Conservation (phyloP, 2,113 vertebrate genomes). For the Dromas ardeola region DNA sequence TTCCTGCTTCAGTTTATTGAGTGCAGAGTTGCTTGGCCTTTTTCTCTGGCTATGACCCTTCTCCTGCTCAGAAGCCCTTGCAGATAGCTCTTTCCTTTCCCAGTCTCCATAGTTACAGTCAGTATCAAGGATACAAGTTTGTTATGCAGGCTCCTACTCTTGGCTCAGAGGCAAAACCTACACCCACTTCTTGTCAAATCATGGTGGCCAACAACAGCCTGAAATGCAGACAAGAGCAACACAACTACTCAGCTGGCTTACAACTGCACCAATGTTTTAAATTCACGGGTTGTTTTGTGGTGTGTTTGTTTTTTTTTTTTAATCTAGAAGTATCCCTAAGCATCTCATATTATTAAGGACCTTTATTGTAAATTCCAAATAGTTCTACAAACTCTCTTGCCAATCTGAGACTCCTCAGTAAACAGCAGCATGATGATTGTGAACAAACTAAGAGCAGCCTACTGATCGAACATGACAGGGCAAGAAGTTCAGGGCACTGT, state of each 20-base stretch:
- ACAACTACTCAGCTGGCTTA: background rate
- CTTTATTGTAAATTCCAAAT: background rate
- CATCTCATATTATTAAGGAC: background rate
- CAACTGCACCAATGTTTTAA: background rate
- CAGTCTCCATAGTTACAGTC: background rate
- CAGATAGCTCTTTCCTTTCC: background rate
- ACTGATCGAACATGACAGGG: rapidly evolving
- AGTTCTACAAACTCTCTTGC: background rate
- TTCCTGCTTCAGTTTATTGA: slow-evolving; percentile 58
- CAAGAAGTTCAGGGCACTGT: background rate
- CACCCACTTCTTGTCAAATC: background rate
- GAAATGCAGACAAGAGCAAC: background rate
- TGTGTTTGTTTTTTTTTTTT: background rate
- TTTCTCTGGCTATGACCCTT: slow-evolving; percentile 32
- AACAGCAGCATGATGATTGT: background rate
- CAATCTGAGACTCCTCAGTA: background rate
- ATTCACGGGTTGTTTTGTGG: background rate
- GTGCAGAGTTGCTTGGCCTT: slow-evolving; percentile 29
- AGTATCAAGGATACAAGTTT: background rate
- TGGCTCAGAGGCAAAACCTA: background rate
- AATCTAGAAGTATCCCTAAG: background rate
- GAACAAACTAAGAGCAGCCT: background rate
- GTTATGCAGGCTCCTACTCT: background rate
- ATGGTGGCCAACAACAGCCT: background rate
- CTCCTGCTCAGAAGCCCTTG: background rate